A percentile compares a stretch with the other conserved stretches of the same genome.
These are phyloP conservation scores for Polypedilum pembai DNA, from an alignment of 1,140 invertebrate species.

Conservation along the genomic window DNA sequence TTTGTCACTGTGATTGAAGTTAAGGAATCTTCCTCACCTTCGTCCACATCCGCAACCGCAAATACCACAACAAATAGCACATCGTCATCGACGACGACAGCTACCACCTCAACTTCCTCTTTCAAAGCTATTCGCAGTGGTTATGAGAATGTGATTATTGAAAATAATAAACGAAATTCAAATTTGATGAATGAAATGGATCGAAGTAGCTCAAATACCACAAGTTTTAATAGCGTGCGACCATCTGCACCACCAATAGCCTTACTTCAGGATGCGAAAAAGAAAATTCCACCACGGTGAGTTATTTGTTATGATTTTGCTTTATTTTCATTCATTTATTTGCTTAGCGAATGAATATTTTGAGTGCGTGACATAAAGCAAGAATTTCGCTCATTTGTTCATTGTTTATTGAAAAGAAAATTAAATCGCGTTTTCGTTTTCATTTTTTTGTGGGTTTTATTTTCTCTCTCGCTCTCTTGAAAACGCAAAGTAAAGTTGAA, in stretches of 20 bases:
- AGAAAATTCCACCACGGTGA: conserved; percentile 55
- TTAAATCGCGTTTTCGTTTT: not conserved
- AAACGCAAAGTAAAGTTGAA: not conserved
- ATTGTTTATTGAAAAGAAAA: not conserved
- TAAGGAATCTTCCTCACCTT: conserved; percentile 45
- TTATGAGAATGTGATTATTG: conserved; percentile 24
- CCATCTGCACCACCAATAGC: conserved; percentile 39
- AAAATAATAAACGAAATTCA: conserved; percentile 22
- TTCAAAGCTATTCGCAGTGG: conserved; percentile 2
- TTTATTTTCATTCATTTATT: not conserved
- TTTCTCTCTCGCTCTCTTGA: no score
- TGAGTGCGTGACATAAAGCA: not conserved
- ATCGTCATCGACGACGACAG: conserved; percentile 29
- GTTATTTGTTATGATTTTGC: conserved; percentile 30
- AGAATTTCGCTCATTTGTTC: not conserved
- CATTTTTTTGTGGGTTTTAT: not conserved
- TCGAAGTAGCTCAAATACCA: conserved; percentile 12
- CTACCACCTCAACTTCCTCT: conserved; percentile 31
- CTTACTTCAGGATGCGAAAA: conserved; percentile 45
- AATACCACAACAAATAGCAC: conserved; percentile 32
- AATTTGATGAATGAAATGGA: conserved; percentile 21
- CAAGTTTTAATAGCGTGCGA: conserved; percentile 33
- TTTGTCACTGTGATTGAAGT: conserved; percentile 86
- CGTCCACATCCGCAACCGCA: conserved; percentile 38
- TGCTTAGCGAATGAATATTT: no score